Evolutionary conservation across 2,888 invertebrate species (phyloP), one percentile per base, ranked within the genome.

Genomic region (Lasioglossum zephyrum): DNA sequence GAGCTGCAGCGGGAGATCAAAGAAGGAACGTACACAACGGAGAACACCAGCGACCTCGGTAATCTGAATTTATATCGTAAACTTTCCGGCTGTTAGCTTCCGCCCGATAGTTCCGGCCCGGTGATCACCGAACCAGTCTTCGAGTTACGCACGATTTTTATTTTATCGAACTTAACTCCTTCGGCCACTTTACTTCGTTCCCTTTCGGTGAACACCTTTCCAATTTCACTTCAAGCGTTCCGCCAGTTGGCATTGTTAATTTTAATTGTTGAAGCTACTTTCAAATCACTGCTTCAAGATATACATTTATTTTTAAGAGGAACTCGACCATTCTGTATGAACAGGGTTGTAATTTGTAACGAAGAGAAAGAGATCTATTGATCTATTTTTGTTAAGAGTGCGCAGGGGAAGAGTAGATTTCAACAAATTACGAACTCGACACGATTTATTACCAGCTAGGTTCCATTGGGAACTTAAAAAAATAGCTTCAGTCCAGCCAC

Each of bases 1-100:
- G 94, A 94, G 77, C 89, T 95, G 53, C 95, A 95, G 80, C 92
- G 92, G 60, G 91, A 94, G 86, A 91, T 95, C 76, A 92, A 91
- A 82, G 94, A 94, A 66, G 93, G 93, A 77, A 91, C 93, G 41
- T 92, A 93, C 60, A 81, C 90, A 47, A 81, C 78, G 13, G 81
- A 87, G 18, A 70, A 91, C 49, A 91, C 88, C 77, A 90, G 92
- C 53, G 93, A 94, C 84, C 87, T 91, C 41, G 93, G 94, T 94
- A 92, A 92, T 31, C 73, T 16, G 60, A 86, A 87, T 87, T 83
- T 76, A 78, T 79, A 57, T 31, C 11, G 47, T 49, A 77, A 73
- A 86, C 70, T 69, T 41, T 22, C 57, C 73, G 26, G 60, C 60
- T 60, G 60, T 26, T 26, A n/a, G 26, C 26, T 60, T 60, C 60